These are phyloP conservation scores for Schrankia costaestrigalis DNA, from an alignment of 2,888 invertebrate genomes.

Conservation along the genomic window DNA sequence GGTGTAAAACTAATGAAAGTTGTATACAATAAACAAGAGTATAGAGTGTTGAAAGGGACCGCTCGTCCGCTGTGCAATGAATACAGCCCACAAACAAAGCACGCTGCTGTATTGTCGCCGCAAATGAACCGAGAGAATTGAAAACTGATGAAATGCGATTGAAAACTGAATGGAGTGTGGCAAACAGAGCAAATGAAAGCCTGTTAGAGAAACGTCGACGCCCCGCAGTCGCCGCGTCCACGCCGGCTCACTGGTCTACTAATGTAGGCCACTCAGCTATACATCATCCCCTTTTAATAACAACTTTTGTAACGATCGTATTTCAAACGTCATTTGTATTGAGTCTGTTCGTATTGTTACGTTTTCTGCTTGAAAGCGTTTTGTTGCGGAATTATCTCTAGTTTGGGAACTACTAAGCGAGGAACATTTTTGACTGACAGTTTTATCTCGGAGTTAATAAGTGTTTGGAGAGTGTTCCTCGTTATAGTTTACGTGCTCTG, in stretches of 20 bases:
- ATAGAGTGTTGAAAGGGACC: background rate
- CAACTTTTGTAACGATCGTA: conserved; percentile 24
- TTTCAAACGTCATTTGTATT: conserved; percentile 26
- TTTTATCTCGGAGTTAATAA: background rate
- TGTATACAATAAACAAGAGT: no score
- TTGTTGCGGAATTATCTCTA: conserved; percentile 11
- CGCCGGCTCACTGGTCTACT: conserved; percentile 12
- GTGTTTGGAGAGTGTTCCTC: no score
- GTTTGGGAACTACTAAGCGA: conserved; percentile 10
- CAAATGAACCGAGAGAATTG: conserved; percentile 41
- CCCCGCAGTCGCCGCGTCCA: conserved; percentile 5
- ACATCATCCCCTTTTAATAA: conserved; percentile 28
- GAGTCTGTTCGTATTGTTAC: background rate
- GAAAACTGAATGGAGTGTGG: conserved; percentile 32
- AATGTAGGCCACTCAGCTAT: conserved; percentile 34
- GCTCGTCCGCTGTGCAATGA: conserved; percentile 7
- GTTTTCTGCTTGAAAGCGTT: conserved; percentile 5
- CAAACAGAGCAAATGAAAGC: conserved; percentile 28
- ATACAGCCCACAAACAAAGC: conserved; percentile 21
- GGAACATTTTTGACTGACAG: conserved; percentile 21
- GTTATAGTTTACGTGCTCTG: conserved; percentile 4
- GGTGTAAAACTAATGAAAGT: background rate
- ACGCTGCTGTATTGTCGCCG: conserved; percentile 17
- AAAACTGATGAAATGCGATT: conserved; percentile 40
- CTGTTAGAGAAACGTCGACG: conserved; percentile 13